A percentile compares a stretch with the other conserved stretches of the same genome.
phyloP scores from a whole-genome alignment of 2,113 vertebrate species.

The Sarotherodon lohbergeri region DNA sequence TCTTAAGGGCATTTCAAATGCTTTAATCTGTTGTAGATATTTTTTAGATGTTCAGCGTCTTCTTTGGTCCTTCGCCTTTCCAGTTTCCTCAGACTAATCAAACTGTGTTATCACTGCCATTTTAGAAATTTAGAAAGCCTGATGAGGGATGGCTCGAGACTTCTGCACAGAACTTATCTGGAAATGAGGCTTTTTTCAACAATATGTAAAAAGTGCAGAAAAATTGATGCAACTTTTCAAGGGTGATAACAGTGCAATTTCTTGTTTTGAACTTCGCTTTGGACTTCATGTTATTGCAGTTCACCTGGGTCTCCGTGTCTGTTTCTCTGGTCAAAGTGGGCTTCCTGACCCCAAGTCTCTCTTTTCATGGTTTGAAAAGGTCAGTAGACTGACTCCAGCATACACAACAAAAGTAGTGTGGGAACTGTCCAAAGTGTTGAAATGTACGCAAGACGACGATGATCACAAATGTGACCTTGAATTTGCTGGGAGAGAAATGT shows the following conservation, averaged over 20 bases:
- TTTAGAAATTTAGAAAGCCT: background rate
- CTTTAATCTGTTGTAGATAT: background rate
- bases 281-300: background rate
- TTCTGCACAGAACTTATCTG: background rate
- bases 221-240: background rate
- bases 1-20: rapidly evolving
- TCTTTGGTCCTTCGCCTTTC: background rate
- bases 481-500: background rate
- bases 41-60: background rate
- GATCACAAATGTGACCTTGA: background rate
- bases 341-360: constrained; percentile 14
- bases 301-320: constrained; percentile 17
- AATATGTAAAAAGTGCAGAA: background rate
- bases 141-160: background rate
- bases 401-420: rapidly evolving
- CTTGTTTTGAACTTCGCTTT: background rate
- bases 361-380: constrained; percentile 14
- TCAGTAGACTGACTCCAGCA: background rate
- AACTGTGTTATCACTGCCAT: background rate
- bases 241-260: rapidly evolving
- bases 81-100: background rate
- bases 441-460: background rate
- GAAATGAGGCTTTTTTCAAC: background rate
- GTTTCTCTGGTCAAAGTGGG: constrained; percentile 14
- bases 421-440: background rate